Evolutionary conservation across 2,888 invertebrate genomes (phyloP).

Genomic region (Synanthedon tipuliformis): DNA sequence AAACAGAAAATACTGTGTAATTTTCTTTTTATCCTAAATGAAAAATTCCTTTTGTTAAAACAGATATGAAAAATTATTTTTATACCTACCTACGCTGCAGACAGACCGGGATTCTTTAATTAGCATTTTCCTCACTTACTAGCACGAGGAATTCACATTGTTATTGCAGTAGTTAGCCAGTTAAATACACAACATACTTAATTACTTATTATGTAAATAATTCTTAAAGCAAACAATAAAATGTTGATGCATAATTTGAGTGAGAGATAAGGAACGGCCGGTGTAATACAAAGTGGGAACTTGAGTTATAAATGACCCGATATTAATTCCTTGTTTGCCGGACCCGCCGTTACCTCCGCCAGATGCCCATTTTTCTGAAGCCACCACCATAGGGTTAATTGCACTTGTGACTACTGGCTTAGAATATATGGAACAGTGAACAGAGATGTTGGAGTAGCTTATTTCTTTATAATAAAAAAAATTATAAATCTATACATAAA

Average conservation of each 20-base stretch:
- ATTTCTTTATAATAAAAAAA: no score
- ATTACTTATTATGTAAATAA: slow-evolving; percentile 33
- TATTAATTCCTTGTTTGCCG: slow-evolving; percentile 62
- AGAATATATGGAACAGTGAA: slow-evolving; percentile 22
- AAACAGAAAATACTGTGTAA: no score
- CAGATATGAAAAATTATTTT: no score
- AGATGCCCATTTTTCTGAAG: slow-evolving; percentile 41
- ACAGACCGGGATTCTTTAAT: background rate
- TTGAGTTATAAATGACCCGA: slow-evolving; percentile 48
- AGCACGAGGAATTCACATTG: background rate
- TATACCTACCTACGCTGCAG: no score
- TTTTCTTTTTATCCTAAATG: no score
- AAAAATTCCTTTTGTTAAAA: no score
- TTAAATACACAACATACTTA: background rate
- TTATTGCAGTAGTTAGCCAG: slow-evolving; percentile 2
- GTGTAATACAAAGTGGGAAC: slow-evolving; percentile 46
- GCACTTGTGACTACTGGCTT: slow-evolving; percentile 19
- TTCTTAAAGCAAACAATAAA: slow-evolving; percentile 43
- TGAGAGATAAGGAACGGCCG: slow-evolving; percentile 33
- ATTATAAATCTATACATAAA: no score
- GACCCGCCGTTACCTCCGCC: slow-evolving; percentile 35
- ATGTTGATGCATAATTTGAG: slow-evolving; percentile 48
- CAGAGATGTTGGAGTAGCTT: slow-evolving; percentile 15
- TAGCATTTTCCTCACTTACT: background rate
- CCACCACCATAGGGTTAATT: slow-evolving; percentile 43